These are phyloP conservation scores for Myotis findleyi DNA, from an alignment of 2,797 vertebrate species.

Conservation along the genomic window DNA sequence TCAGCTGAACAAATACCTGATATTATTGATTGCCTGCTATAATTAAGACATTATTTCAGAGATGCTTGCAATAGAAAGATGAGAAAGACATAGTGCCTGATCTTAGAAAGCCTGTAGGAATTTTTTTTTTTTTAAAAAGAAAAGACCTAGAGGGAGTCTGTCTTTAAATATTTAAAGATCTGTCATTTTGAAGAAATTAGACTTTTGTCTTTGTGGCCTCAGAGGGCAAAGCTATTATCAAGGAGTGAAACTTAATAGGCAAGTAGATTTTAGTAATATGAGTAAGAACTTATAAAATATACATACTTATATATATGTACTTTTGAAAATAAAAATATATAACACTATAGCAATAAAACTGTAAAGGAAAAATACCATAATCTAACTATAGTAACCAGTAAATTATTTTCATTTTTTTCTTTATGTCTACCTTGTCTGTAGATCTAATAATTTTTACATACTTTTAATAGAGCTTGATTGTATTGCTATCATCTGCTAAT, in stretches of 20 bases:
- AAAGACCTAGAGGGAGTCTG: background rate
- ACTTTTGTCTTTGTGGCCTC: slow-evolving; percentile 51
- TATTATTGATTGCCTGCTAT: slow-evolving; percentile 68
- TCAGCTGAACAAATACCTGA: slow-evolving; percentile 36
- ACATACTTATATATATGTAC: background rate
- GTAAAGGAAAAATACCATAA: background rate
- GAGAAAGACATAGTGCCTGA: slow-evolving; percentile 54
- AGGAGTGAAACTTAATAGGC: background rate
- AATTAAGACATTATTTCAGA: slow-evolving; percentile 70
- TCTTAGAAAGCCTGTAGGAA: slow-evolving; percentile 49
- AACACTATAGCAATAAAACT: background rate
- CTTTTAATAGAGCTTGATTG: background rate
- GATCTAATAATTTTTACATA: slow-evolving; percentile 1
- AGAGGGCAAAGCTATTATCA: slow-evolving; percentile 42
- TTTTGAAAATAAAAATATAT: background rate
- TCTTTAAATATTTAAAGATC: slow-evolving; percentile 73
- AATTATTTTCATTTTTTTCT: slow-evolving; percentile 19
- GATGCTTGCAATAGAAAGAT: slow-evolving; percentile 1
- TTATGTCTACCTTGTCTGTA: background rate
- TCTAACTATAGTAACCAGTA: background rate
- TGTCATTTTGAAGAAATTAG: slow-evolving; percentile 63
- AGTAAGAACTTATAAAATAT: slow-evolving; percentile 27
- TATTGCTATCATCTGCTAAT: background rate
- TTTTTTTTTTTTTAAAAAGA: slow-evolving; percentile 31
- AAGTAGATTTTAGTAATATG: slow-evolving; percentile 35